Conservation (phyloP, 2,113 vertebrate genomes). For the Phalacrocorax aristotelis region DNA sequence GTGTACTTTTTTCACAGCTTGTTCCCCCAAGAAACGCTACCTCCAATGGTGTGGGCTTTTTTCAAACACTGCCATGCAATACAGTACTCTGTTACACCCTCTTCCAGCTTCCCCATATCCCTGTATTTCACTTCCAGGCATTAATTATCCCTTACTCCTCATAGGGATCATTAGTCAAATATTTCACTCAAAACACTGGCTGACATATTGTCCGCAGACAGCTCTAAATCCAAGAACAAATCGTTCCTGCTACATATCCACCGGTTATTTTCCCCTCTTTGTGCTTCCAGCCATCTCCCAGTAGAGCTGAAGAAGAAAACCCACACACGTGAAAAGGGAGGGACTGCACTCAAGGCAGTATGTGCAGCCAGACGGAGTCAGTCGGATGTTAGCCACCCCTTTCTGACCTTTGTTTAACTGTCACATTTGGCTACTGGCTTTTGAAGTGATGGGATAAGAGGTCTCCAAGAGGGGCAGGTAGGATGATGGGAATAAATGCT, state of each 20-base stretch:
- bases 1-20: not conserved
- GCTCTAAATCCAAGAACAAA: constrained; percentile 54
- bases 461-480: constrained; percentile 13
- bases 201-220: not conserved
- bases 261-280: not conserved
- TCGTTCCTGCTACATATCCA: constrained; percentile 17
- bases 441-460: not conserved
- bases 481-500: not conserved
- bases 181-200: not conserved
- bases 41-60: not conserved
- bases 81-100: not conserved
- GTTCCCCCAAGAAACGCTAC: not conserved
- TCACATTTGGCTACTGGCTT: constrained; percentile 16
- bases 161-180: not conserved
- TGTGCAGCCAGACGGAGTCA: constrained; percentile 39
- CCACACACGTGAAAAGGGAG: constrained; percentile 6
- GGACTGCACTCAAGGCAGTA: not conserved
- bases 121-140: not conserved
- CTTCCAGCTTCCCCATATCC: not conserved
- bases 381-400: not conserved
- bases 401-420: constrained; percentile 15
- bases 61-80: not conserved
- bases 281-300: constrained; percentile 48
- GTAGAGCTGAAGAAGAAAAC: constrained; percentile 6
- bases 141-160: not conserved